Conservation (phyloP, 2,113 vertebrate genomes). For the Thryonomys swinderianus region DNA sequence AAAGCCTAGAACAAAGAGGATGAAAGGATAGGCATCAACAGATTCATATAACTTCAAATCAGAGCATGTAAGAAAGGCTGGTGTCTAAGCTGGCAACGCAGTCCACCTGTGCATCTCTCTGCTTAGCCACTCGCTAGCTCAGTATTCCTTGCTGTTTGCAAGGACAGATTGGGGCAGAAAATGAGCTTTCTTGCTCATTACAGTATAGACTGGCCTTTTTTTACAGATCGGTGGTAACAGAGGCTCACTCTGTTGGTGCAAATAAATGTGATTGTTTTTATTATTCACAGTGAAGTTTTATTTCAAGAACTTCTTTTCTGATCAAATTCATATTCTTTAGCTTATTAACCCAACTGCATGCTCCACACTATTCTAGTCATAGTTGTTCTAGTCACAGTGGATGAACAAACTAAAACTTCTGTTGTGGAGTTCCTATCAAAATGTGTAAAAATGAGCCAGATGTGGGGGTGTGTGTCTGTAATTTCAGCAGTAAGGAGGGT, state of each 20-base stretch:
- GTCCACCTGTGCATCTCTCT: background rate
- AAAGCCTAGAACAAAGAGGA: conserved; percentile 7
- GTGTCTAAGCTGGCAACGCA: background rate
- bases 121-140: background rate
- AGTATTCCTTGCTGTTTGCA: background rate
- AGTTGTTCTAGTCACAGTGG: conserved; percentile 29
- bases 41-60: conserved; percentile 58
- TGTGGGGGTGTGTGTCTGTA: background rate
- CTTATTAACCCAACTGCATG: conserved; percentile 7
- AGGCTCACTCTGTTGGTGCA: background rate
- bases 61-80: conserved; percentile 12
- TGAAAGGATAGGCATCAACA: background rate
- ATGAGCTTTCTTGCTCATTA: background rate
- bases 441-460: background rate
- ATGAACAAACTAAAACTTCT: conserved; percentile 13
- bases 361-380: background rate
- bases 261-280: background rate
- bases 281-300: conserved; percentile 47
- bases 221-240: background rate
- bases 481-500: background rate
- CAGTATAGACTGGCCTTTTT: background rate
- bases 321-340: conserved; percentile 11
- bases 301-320: conserved; percentile 28
- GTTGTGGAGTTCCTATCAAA: background rate
- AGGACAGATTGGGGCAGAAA: conserved; percentile 11